These are phyloP conservation scores for Pluvianellus socialis DNA, from an alignment of 2,113 vertebrate genomes.

Conservation along the genomic window DNA sequence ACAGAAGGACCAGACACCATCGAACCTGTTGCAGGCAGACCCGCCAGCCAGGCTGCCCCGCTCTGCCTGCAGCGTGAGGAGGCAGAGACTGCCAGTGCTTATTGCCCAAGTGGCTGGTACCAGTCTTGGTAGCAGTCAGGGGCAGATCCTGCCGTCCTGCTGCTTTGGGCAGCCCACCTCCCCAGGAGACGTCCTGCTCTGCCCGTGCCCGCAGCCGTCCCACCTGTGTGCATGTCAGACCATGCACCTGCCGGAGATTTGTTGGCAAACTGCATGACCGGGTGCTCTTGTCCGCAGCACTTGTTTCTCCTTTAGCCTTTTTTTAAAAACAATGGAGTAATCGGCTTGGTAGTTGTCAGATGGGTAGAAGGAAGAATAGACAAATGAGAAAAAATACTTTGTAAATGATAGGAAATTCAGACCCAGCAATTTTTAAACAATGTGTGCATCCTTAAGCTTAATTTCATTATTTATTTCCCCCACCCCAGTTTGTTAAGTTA, in stretches of 20 bases:
- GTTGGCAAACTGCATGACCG: not conserved
- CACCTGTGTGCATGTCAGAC: not conserved
- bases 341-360: not conserved
- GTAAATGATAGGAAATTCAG: not conserved
- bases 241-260: not conserved
- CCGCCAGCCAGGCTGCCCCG: not conserved
- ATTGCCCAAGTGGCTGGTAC: too few relatives aligned
- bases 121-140: too few relatives aligned
- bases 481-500: not conserved
- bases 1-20: not conserved
- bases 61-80: not conserved
- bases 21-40: not conserved
- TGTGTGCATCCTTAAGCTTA: not conserved
- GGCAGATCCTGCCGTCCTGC: not conserved
- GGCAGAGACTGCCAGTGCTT: too few relatives aligned
- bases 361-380: not conserved
- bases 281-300: not conserved
- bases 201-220: not conserved
- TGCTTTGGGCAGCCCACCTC: not conserved
- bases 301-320: not conserved
- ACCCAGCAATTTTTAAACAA: not conserved
- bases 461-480: constrained; percentile 17
- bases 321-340: not conserved
- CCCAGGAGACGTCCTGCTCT: not conserved
- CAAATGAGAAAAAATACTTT: not conserved